Base-by-base conservation (phyloP, 1,140 invertebrate genomes). In the Trichomalopsis sarcophagae region DNA sequence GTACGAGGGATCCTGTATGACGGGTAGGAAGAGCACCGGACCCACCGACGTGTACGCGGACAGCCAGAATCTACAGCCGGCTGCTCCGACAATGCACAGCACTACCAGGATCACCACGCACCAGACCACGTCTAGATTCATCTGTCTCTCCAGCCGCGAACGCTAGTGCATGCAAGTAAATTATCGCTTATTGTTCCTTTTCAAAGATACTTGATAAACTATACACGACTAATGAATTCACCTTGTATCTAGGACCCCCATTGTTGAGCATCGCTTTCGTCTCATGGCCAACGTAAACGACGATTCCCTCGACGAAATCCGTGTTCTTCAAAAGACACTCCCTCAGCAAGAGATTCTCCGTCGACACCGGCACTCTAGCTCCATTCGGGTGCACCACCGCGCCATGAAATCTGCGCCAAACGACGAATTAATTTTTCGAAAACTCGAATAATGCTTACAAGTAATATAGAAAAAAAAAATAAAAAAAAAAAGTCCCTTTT, bases 231-330 rank as follows among this genome's bases (percentile, higher is more conserved):
- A 62, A n/a, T n/a, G 17, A 62, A n/a, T n/a, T 71, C 88, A 92
- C 92, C 90, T 99, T 99, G 92, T 99, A 99, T 87, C 98, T 95
- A 84, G 98, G 98, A 82, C 98, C 98, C 87, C 98, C 97, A 92
- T 99, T 99, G 92, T 99, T 99, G 27, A 99, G 95, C 97, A 99
- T 98, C 1, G 98, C 98, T 94, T 99, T 99, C 2, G 98, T 99
- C 94, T 99, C 98, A 92, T 98, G 98, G 87, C 98, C 98, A 84
- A 98, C 98, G 94, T 99, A 99, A 44, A 99, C 97, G 66, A 99
- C 98, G 89, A 99, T 97, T 83, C 99, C 99, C 92, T 99, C 98
- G 66, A 99, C 95, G 92, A 96, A 99, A 89, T 97, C 96, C 1
- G 97, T 97, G 91, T 99, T 99, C 92, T 99, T 98, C 68, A 99